These are phyloP conservation scores for Allenopithecus nigroviridis DNA, from an alignment of 2,797 vertebrate genomes.

Conservation along the genomic window DNA sequence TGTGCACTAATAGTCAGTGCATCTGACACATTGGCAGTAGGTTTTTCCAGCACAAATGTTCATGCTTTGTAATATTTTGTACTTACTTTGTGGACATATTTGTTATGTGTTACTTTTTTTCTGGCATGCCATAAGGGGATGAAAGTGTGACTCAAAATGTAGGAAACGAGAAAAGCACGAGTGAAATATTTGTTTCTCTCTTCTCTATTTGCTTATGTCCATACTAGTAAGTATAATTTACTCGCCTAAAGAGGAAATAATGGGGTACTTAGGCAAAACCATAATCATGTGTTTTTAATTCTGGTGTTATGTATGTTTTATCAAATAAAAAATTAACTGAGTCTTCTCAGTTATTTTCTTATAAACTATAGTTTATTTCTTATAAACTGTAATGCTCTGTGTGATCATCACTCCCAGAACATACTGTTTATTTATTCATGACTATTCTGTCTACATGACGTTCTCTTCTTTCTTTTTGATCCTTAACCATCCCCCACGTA, in stretches of 20 bases:
- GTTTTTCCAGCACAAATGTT: slow-evolving; percentile 71
- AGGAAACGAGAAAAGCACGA: slow-evolving; percentile 51
- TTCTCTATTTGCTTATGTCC: not conserved
- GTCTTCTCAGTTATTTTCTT: not conserved
- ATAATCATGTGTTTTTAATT: not conserved
- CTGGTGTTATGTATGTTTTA: not conserved
- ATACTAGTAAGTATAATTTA: not conserved
- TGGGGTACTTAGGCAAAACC: not conserved
- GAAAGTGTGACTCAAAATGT: slow-evolving; percentile 57
- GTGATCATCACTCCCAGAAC: not conserved
- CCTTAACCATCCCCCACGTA: not conserved
- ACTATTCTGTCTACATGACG: not conserved
- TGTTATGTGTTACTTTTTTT: slow-evolving; percentile 71
- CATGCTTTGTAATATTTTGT: slow-evolving; percentile 72
- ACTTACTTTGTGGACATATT: slow-evolving; percentile 70
- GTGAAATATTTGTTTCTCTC: slow-evolving; percentile 41
- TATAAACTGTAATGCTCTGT: not conserved
- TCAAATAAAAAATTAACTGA: not conserved
- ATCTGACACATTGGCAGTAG: slow-evolving; percentile 68
- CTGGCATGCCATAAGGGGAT: slow-evolving; percentile 55
- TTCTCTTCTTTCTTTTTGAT: not conserved
- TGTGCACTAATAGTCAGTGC: slow-evolving; percentile 47
- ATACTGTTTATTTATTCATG: not conserved
- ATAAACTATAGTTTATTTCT: not conserved
- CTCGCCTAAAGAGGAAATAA: not conserved